Percentiles rank a stretch among this genome's conserved stretches.
These are phyloP conservation scores for Meteorus cinctellus DNA, from an alignment of 2,888 invertebrate species.

Conservation along the genomic window DNA sequence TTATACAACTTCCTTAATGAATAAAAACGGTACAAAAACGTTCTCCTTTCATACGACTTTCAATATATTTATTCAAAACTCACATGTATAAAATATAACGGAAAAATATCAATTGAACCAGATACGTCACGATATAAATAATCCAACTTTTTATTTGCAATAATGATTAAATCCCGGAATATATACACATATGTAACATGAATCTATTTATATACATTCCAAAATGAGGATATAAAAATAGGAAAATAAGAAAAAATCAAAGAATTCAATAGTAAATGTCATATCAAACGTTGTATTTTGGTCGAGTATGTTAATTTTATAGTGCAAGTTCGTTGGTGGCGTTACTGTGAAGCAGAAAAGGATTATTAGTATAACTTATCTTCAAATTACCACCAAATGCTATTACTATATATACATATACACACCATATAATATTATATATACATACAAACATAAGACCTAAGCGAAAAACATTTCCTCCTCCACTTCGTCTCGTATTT, in stretches of 20 bases:
- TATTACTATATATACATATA: background rate
- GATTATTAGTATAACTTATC: slow-evolving; percentile 21
- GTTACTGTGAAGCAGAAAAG: background rate
- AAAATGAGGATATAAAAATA: slow-evolving; percentile 11
- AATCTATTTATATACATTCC: background rate
- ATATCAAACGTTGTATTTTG: slow-evolving; percentile 41
- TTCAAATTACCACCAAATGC: slow-evolving; percentile 13
- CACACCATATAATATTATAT: background rate
- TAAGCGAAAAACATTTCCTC: background rate
- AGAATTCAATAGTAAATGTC: background rate
- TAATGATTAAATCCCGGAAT: too few species aligned
- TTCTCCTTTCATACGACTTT: too few species aligned
- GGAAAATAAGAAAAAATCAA: background rate
- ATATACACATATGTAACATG: too few species aligned
- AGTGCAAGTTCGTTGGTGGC: slow-evolving; percentile 38
- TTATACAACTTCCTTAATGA: too few species aligned
- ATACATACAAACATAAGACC: background rate
- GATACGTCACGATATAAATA: too few species aligned
- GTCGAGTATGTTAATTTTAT: slow-evolving; percentile 53
- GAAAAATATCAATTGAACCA: too few species aligned
- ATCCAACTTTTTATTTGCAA: too few species aligned
- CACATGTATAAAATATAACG: too few species aligned
- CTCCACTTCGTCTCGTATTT: background rate
- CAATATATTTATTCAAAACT: too few species aligned
- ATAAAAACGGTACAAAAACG: too few species aligned